Evolutionary conservation across 2,888 invertebrate genomes (phyloP).

Genomic region (Drosophila testacea): DNA sequence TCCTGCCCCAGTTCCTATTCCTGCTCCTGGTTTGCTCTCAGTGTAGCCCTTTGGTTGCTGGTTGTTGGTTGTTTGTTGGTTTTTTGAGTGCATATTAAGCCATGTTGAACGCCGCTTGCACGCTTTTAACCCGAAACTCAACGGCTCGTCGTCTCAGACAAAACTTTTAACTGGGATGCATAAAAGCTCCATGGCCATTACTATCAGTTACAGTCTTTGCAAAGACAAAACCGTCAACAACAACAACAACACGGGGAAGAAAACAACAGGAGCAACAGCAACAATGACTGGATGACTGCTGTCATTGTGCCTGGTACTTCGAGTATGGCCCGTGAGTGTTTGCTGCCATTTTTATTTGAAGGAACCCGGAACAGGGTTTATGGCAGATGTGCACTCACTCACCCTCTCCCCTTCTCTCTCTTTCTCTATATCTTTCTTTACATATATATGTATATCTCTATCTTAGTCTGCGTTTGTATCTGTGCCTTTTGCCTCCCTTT

Average conservation of each 20-base stretch:
- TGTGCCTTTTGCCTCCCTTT: slow-evolving; percentile 9
- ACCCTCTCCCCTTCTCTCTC: background rate
- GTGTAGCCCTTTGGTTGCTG: background rate
- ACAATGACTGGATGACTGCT: slow-evolving; percentile 46
- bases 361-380: slow-evolving; percentile 56
- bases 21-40: slow-evolving; percentile 7
- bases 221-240: slow-evolving; percentile 30
- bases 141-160: slow-evolving; percentile 71
- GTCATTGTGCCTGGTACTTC: slow-evolving; percentile 42
- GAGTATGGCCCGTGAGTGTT: slow-evolving; percentile 54
- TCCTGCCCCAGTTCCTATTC: background rate
- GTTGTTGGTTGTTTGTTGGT: background rate
- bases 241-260: slow-evolving; percentile 20
- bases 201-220: slow-evolving; percentile 72
- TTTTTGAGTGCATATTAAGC: slow-evolving; percentile 65
- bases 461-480: slow-evolving; percentile 24
- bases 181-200: slow-evolving; percentile 71
- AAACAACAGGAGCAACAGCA: slow-evolving; percentile 41
- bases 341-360: slow-evolving; percentile 77
- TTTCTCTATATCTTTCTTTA: slow-evolving; percentile 6
- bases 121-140: slow-evolving; percentile 76
- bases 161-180: slow-evolving; percentile 75
- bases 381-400: slow-evolving; percentile 65
- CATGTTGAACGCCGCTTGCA: slow-evolving; percentile 66
- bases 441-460: slow-evolving; percentile 27